A percentile compares a stretch with the other conserved stretches of the same genome.
These are phyloP conservation scores for Phymorhynchus buccinoides DNA, from an alignment of 1,140 invertebrate species.

Conservation along the genomic window DNA sequence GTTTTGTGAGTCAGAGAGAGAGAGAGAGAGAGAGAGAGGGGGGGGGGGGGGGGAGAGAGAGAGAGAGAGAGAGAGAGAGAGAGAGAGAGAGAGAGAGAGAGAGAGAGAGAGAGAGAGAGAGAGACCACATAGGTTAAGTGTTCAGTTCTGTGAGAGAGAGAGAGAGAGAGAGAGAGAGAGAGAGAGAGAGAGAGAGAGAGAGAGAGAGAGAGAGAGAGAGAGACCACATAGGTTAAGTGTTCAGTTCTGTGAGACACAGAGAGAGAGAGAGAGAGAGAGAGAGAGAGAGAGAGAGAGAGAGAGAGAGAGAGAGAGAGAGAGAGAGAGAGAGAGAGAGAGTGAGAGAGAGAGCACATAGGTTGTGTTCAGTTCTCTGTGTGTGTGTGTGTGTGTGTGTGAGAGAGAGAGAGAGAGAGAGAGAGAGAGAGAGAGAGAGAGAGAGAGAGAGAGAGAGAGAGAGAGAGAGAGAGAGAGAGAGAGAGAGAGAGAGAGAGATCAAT, in stretches of 20 bases:
- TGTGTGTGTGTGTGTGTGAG: too few species aligned
- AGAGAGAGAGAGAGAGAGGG: not conserved
- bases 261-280: not conserved
- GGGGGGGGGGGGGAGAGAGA: not conserved
- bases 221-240: too few species aligned
- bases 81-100: not conserved
- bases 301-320: not conserved
- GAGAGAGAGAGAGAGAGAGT: not conserved
- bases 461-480: not conserved
- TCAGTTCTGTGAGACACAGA: not conserved
- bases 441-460: too few species aligned
- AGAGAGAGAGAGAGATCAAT: not conserved
- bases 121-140: too few species aligned
- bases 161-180: not conserved
- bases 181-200: not conserved
- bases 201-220: not conserved
- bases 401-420: too few species aligned
- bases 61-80: not conserved
- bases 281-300: not conserved
- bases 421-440: too few species aligned
- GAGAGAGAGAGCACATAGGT: not conserved
- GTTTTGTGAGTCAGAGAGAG: not conserved
- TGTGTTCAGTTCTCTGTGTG: too few species aligned
- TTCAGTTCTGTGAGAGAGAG: too few species aligned
- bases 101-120: not conserved